Evolutionary conservation across 2,797 vertebrate species (phyloP), one percentile per base, ranked within the genome.

Genomic region (Glossophaga mutica): DNA sequence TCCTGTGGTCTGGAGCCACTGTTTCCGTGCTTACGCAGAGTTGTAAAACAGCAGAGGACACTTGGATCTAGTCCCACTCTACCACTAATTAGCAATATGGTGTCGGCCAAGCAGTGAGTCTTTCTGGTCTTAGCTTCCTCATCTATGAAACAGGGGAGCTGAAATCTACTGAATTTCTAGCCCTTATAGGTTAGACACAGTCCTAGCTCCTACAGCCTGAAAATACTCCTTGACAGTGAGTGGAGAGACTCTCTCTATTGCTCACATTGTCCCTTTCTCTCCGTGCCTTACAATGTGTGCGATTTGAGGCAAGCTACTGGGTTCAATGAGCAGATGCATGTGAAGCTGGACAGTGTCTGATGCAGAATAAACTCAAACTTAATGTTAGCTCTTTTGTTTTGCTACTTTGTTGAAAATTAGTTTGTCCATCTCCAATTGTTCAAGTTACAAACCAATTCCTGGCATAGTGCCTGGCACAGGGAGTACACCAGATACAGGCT

Each of bases 341-440:
- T 62, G 26, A n/a, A 71, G 6, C 90, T 83, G 14, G 34, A 73
- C 5, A 37, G 7, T 39, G 44, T 84, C n/a, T 48, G 32, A 87
- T 48, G 57, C 29, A 62, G 29, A 92, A 89, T 52, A 50, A 44
- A 12, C 2, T 52, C 32, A 65, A 50, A 71, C 12, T 90, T 73
- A 18, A 79, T 67, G 39, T 82, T 74, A 70, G 19, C 0, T 32
- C 48, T 48, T 82, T 39, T 62, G 85, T 77, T 94, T 84, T 77
- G 88, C 65, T 65, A 46, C 55, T 70, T 96, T 62, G 46, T 26
- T 96, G 57, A 88, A 94, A 81, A 71, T 55, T 32, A 37, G n/a
- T 73, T 90, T 67, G 68, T 83, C 9, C 14, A 83, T 88, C 65
- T 93, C 32, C 21, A 67, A 5, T 62, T 85, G 68, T 85, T 82